Conservation (phyloP, 2,888 invertebrate genomes). For the Netelia melanura region DNA sequence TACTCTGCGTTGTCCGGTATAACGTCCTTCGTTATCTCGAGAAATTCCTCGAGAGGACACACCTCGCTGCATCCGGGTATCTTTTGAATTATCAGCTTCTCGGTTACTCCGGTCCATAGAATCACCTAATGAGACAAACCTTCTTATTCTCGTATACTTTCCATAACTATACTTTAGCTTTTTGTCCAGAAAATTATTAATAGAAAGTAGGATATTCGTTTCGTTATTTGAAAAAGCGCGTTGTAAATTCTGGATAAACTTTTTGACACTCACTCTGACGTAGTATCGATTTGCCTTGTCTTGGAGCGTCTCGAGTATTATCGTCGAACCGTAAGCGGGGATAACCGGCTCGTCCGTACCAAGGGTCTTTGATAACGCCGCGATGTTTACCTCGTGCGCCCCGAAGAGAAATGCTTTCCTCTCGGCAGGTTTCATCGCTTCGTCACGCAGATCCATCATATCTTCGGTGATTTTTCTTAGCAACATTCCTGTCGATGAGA, state of each 20-base stretch:
- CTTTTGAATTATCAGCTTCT: slow-evolving; percentile 77
- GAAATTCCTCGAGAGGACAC: slow-evolving; percentile 83
- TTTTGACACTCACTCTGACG: slow-evolving; percentile 73
- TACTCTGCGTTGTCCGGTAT: slow-evolving; percentile 79
- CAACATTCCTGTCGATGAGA: slow-evolving; percentile 73
- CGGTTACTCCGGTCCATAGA: slow-evolving; percentile 82
- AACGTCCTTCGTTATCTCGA: slow-evolving; percentile 77
- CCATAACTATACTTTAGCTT: background rate
- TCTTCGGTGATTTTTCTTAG: slow-evolving; percentile 79
- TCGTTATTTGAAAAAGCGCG: background rate
- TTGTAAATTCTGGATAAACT: background rate
- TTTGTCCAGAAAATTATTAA: no score
- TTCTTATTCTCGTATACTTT: no score
- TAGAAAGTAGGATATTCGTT: no score
- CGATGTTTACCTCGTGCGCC: slow-evolving; percentile 80
- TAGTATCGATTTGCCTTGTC: slow-evolving; percentile 76
- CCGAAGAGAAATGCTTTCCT: slow-evolving; percentile 79
- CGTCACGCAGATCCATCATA: slow-evolving; percentile 72
- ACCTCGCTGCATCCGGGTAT: slow-evolving; percentile 82
- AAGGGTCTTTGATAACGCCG: slow-evolving; percentile 75
- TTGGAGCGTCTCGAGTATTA: slow-evolving; percentile 79
- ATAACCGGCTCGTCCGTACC: slow-evolving; percentile 78
- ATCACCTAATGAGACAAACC: slow-evolving; percentile 77
- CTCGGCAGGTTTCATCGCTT: slow-evolving; percentile 71
- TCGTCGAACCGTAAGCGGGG: slow-evolving; percentile 79